Evolutionary conservation across 1,140 invertebrate genomes (phyloP), one percentile per base, ranked within the genome.

Genomic region (Parasteatoda tepidariorum): DNA sequence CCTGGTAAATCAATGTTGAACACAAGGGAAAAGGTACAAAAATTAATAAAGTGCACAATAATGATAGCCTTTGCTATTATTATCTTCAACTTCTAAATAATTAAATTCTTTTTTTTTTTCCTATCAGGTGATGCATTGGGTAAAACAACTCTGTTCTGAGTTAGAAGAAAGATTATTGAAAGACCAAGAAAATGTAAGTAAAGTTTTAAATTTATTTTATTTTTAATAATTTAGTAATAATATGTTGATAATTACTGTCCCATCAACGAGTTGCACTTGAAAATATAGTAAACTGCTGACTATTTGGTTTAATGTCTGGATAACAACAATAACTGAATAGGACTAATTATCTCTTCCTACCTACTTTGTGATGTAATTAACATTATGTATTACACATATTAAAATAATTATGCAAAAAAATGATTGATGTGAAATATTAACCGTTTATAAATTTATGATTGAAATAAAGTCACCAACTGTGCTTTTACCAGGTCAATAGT

Each of bases 151-250:
- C 6, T 90, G 93, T 0, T 91, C 91, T 41, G 97, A 98, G 91
- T 92, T 98, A 38, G 91, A 92, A 59, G 95, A 97, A 88, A 91
- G 97, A 64, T 89, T 98, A n/a, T 91, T 93, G 61, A 93, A 94
- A 87, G 97, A 98, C 90, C 86, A 86, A 84, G 30, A 83, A 59
- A 68, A 41, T 75, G 84, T 85, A 75, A 82, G 48, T 18, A 62
- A 24, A 31, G 15, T 64, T n/a, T 22, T 30, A 28, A 48, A 48
- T 48, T 48, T 48, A 13, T 4, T 48, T 48, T 5, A 4, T 18
- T 13, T 22, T 57, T 64, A 13, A 1, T 31, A 28, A 13, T 18
- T 6, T 22, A 83, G n/a, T 4, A 22, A n/a, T 4, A 1, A 31
- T 70, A 18, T n/a, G 0, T 31, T 33, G 22, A 33, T 68, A 30